Conservation (phyloP, 2,888 invertebrate genomes). For the Drosophila picticornis region DNA sequence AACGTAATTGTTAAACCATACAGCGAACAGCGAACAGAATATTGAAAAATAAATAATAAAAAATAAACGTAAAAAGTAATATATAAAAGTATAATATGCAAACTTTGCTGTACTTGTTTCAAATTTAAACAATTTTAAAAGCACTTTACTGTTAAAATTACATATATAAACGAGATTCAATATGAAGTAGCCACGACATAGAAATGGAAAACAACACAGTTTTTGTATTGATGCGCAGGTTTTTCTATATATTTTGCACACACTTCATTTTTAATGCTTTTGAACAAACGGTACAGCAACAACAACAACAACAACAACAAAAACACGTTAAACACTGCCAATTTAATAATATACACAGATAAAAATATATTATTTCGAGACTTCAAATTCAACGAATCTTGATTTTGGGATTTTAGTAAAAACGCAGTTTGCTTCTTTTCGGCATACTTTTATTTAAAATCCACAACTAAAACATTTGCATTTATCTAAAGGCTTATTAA, state of each 20-base stretch:
- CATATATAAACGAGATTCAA: conserved; percentile 28
- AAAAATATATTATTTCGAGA: conserved; percentile 30
- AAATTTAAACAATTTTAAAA: conserved; percentile 69
- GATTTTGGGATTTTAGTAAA: conserved; percentile 11
- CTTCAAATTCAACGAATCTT: conserved; percentile 48
- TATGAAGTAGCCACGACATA: conserved; percentile 17
- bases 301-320: conserved; percentile 25
- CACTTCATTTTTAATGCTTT: conserved; percentile 41
- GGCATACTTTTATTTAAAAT: conserved; percentile 21
- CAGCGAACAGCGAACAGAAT: conserved; percentile 77
- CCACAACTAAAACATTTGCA: conserved; percentile 56
- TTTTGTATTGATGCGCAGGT: conserved; percentile 6
- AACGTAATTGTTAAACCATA: conserved; percentile 80
- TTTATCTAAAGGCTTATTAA: conserved; percentile 43
- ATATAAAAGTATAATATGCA: conserved; percentile 39
- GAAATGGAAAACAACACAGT: conserved; percentile 9
- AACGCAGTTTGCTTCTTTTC: conserved; percentile 24
- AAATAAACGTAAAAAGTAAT: conserved; percentile 28
- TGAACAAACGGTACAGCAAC: conserved; percentile 45
- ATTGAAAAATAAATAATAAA: conserved; percentile 41
- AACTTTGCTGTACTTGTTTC: conserved; percentile 76
- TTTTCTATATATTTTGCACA: conserved; percentile 35
- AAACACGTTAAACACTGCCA: conserved; percentile 49
- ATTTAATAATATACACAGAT: conserved; percentile 27
- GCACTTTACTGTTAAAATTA: conserved; percentile 63